Percentiles rank a stretch among this genome's conserved stretches.
These are phyloP conservation scores for Mesorhabditis belari DNA, from an alignment of 2,888 invertebrate species.

Conservation along the genomic window DNA sequence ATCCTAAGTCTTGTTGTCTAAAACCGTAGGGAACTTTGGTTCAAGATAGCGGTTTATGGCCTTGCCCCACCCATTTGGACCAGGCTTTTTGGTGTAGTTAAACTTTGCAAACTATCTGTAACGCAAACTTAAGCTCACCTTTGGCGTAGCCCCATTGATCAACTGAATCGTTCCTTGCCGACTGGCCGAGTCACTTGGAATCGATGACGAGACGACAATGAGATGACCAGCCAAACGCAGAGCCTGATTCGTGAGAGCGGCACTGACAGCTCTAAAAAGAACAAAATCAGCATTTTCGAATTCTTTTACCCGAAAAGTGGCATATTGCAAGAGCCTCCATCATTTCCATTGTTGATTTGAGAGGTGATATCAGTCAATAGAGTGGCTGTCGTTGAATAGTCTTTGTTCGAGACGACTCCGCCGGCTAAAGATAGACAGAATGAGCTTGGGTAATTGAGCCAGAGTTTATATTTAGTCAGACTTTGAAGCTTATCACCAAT, in stretches of 20 bases:
- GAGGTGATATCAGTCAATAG: conserved; percentile 14
- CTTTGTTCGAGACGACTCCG: conserved; percentile 13
- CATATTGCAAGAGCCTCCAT: conserved; percentile 15
- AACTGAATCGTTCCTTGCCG: neutral
- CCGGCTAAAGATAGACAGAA: conserved; percentile 8
- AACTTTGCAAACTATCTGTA: no score
- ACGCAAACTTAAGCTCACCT: neutral
- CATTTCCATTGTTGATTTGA: conserved; percentile 7
- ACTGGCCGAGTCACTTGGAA: neutral
- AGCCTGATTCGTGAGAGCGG: neutral
- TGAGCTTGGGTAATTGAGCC: neutral
- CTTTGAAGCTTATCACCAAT: no score
- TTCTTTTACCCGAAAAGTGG: conserved; percentile 2
- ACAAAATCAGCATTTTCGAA: neutral
- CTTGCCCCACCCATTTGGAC: no score
- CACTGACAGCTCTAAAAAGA: neutral
- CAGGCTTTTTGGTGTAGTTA: no score
- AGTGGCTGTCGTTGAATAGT: conserved; percentile 10
- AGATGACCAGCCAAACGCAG: neutral
- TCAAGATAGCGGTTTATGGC: no score
- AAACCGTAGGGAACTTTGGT: no score
- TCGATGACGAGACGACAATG: neutral
- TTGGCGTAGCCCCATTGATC: neutral
- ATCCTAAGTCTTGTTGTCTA: neutral
- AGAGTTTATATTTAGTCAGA: no score